Evolutionary conservation across 2,797 vertebrate species (phyloP), one percentile per base, ranked within the genome.

Genomic region (Enteromius mattozi): DNA sequence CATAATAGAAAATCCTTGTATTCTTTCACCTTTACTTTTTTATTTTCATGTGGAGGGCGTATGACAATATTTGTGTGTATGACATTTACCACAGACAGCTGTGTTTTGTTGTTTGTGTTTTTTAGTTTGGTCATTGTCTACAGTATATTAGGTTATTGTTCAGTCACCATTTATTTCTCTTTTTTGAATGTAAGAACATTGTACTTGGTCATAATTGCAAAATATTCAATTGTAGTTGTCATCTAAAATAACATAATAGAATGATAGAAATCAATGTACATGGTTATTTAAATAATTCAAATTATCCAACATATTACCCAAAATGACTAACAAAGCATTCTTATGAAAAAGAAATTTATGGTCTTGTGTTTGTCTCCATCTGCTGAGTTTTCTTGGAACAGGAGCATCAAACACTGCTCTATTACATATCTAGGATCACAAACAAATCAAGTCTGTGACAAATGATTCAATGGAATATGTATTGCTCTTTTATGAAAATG

Each of bases 311-410:
- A 79, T 69, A n/a, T 51, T 37, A 76, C 33, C 74, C 30, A 16
- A 59, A 40, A 61, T 72, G n/a, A 72, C 40, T 61, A 78, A 63
- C 27, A 75, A 69, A 42, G 24, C 21, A 24, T 72, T 71, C 6
- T 69, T 74, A 45, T 79, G 75, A 47, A 63, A 19, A 45, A 40
- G 21, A 35, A 35, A 42, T 40, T 37, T 5, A 65, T 68, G 78
- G 81, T 84, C 71, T 70, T 40, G 54, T 78, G 37, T 84, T 84
- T 80, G 37, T 77, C 59, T 82, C 79, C 78, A 65, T 63, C 82
- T 80, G 80, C 80, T 84, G 80, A 54, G n/a, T 40, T 81, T 78
- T 69, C 27, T 61, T 33, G 21, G 40, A 78, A 71, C 40, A 27
- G 9, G 12, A 6, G 3, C 13, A 35, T 66, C 4, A 37, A 56